These are phyloP conservation scores for Gephyroberyx darwinii DNA, from an alignment of 2,797 vertebrate genomes.

Conservation along the genomic window DNA sequence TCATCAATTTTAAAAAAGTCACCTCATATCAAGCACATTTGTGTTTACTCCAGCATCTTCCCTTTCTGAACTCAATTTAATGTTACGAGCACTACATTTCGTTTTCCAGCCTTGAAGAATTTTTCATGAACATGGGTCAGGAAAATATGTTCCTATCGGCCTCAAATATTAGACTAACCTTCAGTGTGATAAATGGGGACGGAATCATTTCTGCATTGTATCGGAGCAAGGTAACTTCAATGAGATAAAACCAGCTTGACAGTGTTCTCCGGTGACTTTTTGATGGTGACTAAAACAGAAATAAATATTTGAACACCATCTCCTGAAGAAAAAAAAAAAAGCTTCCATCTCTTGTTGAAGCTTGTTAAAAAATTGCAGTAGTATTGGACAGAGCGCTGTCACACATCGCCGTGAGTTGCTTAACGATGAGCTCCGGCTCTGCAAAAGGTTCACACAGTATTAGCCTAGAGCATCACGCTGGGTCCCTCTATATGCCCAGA, in stretches of 20 bases:
- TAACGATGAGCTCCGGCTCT: slow-evolving; percentile 30
- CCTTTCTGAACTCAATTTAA: slow-evolving; percentile 29
- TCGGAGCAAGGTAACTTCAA: background rate
- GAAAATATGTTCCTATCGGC: slow-evolving; percentile 34
- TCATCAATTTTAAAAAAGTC: slow-evolving; percentile 26
- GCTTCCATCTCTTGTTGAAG: slow-evolving; percentile 3
- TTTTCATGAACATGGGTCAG: slow-evolving; percentile 18
- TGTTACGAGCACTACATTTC: slow-evolving; percentile 17
- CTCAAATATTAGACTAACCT: slow-evolving; percentile 34
- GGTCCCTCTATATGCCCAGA: slow-evolving; percentile 13
- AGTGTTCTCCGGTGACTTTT: slow-evolving; percentile 22
- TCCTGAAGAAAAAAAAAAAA: background rate
- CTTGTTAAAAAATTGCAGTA: slow-evolving; percentile 40
- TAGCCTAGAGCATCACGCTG: background rate
- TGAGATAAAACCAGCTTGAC: slow-evolving; percentile 20
- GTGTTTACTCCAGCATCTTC: background rate
- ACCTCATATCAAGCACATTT: slow-evolving; percentile 24
- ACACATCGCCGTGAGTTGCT: slow-evolving; percentile 19
- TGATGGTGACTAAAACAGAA: slow-evolving; percentile 23
- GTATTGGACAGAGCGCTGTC: slow-evolving; percentile 15
- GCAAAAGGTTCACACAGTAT: slow-evolving; percentile 3
- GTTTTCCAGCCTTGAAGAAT: slow-evolving; percentile 2
- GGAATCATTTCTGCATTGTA: slow-evolving; percentile 11
- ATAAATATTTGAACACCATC: slow-evolving; percentile 21
- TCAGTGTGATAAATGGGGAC: slow-evolving; percentile 34